Conservation (phyloP, 2,797 vertebrate genomes). For the Anas flavirostris region DNA sequence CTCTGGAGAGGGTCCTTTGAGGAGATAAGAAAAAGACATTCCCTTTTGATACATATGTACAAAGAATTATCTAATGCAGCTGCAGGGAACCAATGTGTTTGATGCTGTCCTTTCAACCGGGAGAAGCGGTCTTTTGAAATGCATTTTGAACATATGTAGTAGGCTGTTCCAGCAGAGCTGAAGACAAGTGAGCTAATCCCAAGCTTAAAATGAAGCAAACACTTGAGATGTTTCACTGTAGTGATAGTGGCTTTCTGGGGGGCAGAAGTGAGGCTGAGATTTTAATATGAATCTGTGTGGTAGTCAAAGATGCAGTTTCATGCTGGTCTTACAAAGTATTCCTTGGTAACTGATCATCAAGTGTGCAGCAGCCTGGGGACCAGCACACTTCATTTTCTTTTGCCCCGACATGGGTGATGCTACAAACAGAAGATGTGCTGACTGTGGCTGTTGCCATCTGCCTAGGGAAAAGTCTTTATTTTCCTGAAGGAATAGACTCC, state of each 20-base stretch:
- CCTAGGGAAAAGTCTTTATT: not conserved
- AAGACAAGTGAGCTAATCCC: not conserved
- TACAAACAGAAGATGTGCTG: not conserved
- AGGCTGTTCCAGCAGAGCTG: not conserved
- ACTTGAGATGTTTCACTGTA: not conserved
- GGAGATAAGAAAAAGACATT: not conserved
- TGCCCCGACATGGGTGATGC: fast-evolving
- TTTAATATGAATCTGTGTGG: not conserved
- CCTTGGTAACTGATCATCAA: not conserved
- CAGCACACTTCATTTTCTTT: fast-evolving
- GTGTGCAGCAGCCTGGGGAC: not conserved
- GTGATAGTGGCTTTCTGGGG: not conserved
- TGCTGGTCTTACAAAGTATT: not conserved
- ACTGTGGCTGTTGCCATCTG: not conserved
- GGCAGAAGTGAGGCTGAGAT: not conserved
- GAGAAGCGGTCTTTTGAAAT: not conserved
- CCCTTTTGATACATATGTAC: conserved; percentile 1
- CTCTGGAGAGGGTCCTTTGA: conserved; percentile 31
- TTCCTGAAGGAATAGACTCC: not conserved
- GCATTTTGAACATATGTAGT: not conserved
- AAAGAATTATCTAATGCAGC: conserved; percentile 19
- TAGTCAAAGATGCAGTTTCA: not conserved
- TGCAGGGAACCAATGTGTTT: conserved; percentile 9
- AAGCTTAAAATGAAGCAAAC: not conserved
- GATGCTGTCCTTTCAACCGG: conserved; percentile 24